Percentiles rank a stretch among this genome's conserved stretches.
Evolutionary conservation across 2,888 invertebrate genomes (phyloP).

Genomic region (Chrysodeixis includens): DNA sequence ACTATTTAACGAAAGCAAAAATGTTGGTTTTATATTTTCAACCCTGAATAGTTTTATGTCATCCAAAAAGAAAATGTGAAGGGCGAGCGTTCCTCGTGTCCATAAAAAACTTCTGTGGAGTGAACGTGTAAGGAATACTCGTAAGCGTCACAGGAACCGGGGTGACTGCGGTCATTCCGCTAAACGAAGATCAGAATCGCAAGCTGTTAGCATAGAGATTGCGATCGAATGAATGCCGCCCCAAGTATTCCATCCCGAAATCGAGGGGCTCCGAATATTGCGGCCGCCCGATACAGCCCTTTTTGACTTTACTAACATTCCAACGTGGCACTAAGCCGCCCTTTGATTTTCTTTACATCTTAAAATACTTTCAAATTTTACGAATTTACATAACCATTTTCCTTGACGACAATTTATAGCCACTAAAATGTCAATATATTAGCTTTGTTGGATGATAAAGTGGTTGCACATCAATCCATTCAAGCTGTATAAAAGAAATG

Average conservation of each 20-base stretch:
- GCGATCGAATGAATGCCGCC: slow-evolving; percentile 87
- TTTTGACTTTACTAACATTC: slow-evolving; percentile 83
- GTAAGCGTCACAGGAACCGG: slow-evolving; percentile 83
- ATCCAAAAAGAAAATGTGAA: slow-evolving; percentile 77
- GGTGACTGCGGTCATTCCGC: slow-evolving; percentile 89
- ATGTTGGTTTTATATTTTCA: slow-evolving; percentile 60
- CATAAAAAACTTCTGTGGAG: slow-evolving; percentile 86
- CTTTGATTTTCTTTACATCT: slow-evolving; percentile 80
- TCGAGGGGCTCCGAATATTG: slow-evolving; percentile 86
- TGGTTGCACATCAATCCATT: slow-evolving; percentile 65
- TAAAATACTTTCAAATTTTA: slow-evolving; percentile 72
- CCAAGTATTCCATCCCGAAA: slow-evolving; percentile 86
- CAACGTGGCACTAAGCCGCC: slow-evolving; percentile 75
- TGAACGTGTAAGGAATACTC: slow-evolving; percentile 86
- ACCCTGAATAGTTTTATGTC: slow-evolving; percentile 71
- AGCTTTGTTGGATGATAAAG: slow-evolving; percentile 61
- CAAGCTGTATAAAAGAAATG: slow-evolving; percentile 64
- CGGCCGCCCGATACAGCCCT: slow-evolving; percentile 83
- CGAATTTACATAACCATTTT: slow-evolving; percentile 65
- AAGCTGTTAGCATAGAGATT: slow-evolving; percentile 89
- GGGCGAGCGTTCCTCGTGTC: slow-evolving; percentile 77
- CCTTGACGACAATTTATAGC: slow-evolving; percentile 60
- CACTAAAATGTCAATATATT: slow-evolving; percentile 62
- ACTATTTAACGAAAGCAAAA: slow-evolving; percentile 45
- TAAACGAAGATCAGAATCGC: slow-evolving; percentile 90